Conservation (phyloP, 2,888 invertebrate species). For the Stenichneumon culpator region DNA sequence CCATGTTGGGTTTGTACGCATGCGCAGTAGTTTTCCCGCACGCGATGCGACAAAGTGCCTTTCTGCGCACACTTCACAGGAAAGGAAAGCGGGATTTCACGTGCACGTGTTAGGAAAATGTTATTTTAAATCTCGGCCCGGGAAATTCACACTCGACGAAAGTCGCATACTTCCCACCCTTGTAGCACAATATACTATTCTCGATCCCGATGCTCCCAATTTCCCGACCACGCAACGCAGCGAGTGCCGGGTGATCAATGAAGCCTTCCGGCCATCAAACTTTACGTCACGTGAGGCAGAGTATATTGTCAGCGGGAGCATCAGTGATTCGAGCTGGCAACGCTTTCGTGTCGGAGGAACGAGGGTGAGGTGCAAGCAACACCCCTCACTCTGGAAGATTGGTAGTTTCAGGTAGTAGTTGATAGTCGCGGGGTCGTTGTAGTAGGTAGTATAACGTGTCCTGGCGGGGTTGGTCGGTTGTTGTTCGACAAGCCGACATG, state of each 20-base stretch:
- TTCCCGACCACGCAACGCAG: no score
- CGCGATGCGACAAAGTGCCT: no score
- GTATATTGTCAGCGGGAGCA: slow-evolving; percentile 7
- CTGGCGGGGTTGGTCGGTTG: slow-evolving; percentile 48
- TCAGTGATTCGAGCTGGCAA: slow-evolving; percentile 7
- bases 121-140: no score
- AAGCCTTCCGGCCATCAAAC: not conserved
- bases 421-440: slow-evolving; percentile 50
- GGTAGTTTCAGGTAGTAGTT: slow-evolving; percentile 64
- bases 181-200: no score
- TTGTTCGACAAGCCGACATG: slow-evolving; percentile 69
- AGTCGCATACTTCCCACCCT: no score
- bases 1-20: no score
- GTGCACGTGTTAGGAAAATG: no score
- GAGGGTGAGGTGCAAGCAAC: slow-evolving; percentile 8
- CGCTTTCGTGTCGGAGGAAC: slow-evolving; percentile 39
- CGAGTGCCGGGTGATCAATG: not conserved
- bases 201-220: no score
- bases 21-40: no score
- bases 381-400: slow-evolving; percentile 47
- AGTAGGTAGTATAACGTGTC: slow-evolving; percentile 18
- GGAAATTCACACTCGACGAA: no score
- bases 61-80: no score
- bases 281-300: not conserved
- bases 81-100: no score